phyloP scores from a whole-genome alignment of 2,888 invertebrate genomes.

The Agrotis clavis region DNA sequence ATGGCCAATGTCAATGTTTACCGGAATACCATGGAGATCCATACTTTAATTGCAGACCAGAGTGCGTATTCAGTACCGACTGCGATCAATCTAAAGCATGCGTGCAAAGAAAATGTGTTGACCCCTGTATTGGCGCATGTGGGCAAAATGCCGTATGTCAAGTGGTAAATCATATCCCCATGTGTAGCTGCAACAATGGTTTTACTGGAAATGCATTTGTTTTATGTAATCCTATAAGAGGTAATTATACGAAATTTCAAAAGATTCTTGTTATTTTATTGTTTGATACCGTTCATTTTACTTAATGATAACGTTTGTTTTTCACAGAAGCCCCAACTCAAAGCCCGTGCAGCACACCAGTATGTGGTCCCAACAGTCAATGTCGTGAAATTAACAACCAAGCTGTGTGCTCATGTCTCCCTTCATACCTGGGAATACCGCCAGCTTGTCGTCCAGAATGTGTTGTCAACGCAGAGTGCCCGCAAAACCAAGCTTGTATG shows the following conservation, averaged over 20 bases:
- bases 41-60: slow-evolving; percentile 94
- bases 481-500: slow-evolving; percentile 93
- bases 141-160: slow-evolving; percentile 92
- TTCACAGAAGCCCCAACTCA: slow-evolving; percentile 74
- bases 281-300: not conserved
- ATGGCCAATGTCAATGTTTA: slow-evolving; percentile 93
- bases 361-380: slow-evolving; percentile 94
- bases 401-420: slow-evolving; percentile 94
- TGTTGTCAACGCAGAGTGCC: slow-evolving; percentile 93
- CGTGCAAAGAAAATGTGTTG: slow-evolving; percentile 93
- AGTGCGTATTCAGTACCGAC: slow-evolving; percentile 95
- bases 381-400: slow-evolving; percentile 92
- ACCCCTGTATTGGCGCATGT: slow-evolving; percentile 94
- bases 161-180: slow-evolving; percentile 93
- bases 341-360: slow-evolving; percentile 93
- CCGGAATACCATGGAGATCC: slow-evolving; percentile 94
- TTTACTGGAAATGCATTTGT: slow-evolving; percentile 92
- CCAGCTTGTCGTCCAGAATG: slow-evolving; percentile 95
- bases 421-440: slow-evolving; percentile 93
- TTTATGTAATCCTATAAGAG: slow-evolving; percentile 88
- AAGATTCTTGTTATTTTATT: not conserved
- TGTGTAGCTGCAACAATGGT: slow-evolving; percentile 92
- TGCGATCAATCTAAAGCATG: slow-evolving; percentile 94
- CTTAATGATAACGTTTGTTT: slow-evolving; percentile 13
- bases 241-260: slow-evolving; percentile 76